Evolutionary conservation across 2,888 invertebrate species (phyloP), one percentile per base, ranked within the genome.

Genomic region (Incurvaria masculella): DNA sequence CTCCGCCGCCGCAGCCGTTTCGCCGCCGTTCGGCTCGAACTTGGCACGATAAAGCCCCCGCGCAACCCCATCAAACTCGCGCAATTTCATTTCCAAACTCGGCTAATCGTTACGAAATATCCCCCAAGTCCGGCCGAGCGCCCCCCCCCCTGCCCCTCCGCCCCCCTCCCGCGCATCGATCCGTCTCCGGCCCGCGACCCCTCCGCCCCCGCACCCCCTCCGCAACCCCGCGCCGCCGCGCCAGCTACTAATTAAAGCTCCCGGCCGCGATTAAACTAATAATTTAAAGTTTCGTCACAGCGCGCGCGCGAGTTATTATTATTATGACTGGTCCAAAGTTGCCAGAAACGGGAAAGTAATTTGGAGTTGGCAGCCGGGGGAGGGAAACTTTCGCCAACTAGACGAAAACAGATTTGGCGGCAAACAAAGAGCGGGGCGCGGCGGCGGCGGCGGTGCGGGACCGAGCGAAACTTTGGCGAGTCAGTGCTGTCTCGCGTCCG

Each of bases 241-340:
- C 8, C 8, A 39, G 4, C 39, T 16, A 41, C 20, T 19, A 19
- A 20, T 41, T 41, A 41, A 42, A 14, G 17, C 14, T 21, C 23
- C 21, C 21, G n/a, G 65, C 66, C 68, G 59, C 68, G 69, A 76
- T 74, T 74, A 69, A 72, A 72, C 73, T 72, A 75, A 75, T 74
- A 75, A 73, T 72, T 75, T 72, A 69, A 76, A 74, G 69, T 76
- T 74, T 71, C 68, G 69, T 71, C 73, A 69, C 69, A 69, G 41
- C 10, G 67, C 69, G 63, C 60, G 66, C 68, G 65, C 58, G 64
- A 74, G 69, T 76, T 76, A 75, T 75, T 74, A 73, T 73, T 72
- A 73, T 72, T 70, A 33, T 33, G 8, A 66, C 63, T 62, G 59
- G 58, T 57, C 44, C 61, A 69, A 75, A 74, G 65, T 74, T 74